These are phyloP conservation scores for Polydrusus cervinus DNA, from an alignment of 2,888 invertebrate genomes.

Conservation along the genomic window DNA sequence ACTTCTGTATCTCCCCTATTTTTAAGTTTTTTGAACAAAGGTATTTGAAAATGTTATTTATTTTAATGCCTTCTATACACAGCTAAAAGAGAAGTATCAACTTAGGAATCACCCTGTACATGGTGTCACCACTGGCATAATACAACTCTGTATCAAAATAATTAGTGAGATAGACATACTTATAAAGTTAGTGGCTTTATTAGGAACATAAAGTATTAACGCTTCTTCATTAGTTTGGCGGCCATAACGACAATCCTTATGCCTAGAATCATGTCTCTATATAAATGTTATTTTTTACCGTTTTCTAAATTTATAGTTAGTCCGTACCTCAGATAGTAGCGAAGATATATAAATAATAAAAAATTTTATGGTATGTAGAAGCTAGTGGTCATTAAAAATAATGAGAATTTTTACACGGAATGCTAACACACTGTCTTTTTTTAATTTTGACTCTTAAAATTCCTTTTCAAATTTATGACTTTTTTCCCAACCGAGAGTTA, in stretches of 20 bases:
- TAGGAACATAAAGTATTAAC: conserved; percentile 5
- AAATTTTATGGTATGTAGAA: conserved; percentile 19
- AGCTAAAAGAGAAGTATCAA: too few species aligned
- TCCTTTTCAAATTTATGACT: conserved; percentile 1
- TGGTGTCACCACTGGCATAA: too few species aligned
- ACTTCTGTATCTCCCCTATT: too few species aligned
- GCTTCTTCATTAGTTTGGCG: conserved; percentile 21
- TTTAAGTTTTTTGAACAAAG: too few species aligned
- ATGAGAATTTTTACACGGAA: conserved; percentile 35
- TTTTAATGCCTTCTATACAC: too few species aligned
- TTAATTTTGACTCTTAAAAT: conserved; percentile 11
- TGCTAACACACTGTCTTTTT: not conserved
- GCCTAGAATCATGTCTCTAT: conserved; percentile 19
- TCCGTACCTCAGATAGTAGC: not conserved
- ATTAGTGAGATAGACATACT: not conserved
- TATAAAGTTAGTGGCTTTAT: conserved; percentile 25
- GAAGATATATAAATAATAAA: conserved; percentile 34
- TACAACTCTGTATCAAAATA: not conserved
- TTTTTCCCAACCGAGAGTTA: not conserved
- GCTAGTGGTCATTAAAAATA: conserved; percentile 33
- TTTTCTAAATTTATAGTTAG: conserved; percentile 22
- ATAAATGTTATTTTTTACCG: conserved; percentile 27
- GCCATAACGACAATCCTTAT: not conserved
- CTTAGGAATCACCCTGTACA: too few species aligned
- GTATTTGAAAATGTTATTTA: too few species aligned